phyloP scores from a whole-genome alignment of 1,140 invertebrate species.

The Limonius californicus region DNA sequence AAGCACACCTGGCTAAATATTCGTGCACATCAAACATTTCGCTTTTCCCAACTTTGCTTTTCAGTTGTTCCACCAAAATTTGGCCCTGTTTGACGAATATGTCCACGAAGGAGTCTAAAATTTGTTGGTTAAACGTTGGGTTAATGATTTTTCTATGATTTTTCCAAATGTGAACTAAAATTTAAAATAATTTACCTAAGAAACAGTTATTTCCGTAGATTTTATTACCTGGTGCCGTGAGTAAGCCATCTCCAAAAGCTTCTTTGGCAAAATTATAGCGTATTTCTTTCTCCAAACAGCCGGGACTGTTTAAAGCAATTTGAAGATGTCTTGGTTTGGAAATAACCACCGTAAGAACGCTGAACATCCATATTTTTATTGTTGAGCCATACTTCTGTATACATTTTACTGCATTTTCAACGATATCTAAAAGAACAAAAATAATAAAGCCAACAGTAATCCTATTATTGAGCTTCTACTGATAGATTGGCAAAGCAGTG shows the following conservation, averaged over 20 bases:
- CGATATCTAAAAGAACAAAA: background rate
- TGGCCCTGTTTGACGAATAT: slow-evolving; percentile 24
- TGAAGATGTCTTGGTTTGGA: background rate
- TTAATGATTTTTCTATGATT: slow-evolving; percentile 31
- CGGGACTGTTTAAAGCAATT: background rate
- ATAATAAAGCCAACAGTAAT: too few species aligned
- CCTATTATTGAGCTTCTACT: too few species aligned
- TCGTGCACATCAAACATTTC: slow-evolving; percentile 22
- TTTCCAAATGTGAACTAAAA: slow-evolving; percentile 30
- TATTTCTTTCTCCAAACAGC: background rate
- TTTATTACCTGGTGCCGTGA: background rate
- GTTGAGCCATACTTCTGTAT: background rate
- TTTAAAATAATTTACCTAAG: too few species aligned
- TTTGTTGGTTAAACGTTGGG: slow-evolving; percentile 29
- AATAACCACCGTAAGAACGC: background rate
- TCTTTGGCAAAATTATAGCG: background rate
- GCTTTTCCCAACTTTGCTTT: slow-evolving; percentile 13
- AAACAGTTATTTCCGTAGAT: too few species aligned
- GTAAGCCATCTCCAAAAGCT: background rate
- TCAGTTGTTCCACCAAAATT: slow-evolving; percentile 26
- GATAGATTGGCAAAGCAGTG: too few species aligned
- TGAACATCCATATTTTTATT: slow-evolving; percentile 1
- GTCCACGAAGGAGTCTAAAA: slow-evolving; percentile 32
- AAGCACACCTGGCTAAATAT: slow-evolving; percentile 11
- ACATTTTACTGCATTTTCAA: background rate